Base-by-base conservation (phyloP, 37 sponge, comb jelly and placozoan genomes). In the Hexactinellida sp. region DNA sequence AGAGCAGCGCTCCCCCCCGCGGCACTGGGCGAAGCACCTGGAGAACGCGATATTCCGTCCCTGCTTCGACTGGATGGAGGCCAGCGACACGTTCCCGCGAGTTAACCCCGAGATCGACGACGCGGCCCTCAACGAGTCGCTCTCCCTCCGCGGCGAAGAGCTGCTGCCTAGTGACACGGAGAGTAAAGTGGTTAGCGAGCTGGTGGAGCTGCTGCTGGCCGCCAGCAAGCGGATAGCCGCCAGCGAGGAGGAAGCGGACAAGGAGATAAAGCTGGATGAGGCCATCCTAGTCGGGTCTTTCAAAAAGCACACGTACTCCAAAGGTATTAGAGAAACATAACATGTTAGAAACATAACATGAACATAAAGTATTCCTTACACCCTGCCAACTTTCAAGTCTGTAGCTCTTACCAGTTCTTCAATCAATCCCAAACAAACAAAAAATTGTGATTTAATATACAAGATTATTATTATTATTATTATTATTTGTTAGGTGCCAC, bases 21-120 rank as follows among this genome's bases (percentile, higher is more conserved):
- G 13, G 30, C 76, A 63, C 34, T 63, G 76, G 76, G 5, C 34
- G 28, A n/a, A 10, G 21, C 76, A 63, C 76, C 5, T 63, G 5
- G 76, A 63, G 34, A 63, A 63, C 13, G 76, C 76, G 28, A 63
- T 63, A 63, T 63, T 63, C 76, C 76, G 76, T 10, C 76, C 76
- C 13, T 63, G 76, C 76, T 63, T 63, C 34, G 76, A 63, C 34
- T 63, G 76, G 76, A 7, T 63, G 76, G 76, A 63, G 13, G 21
- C 28, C 34, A 63, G 32, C 76, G 76, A 63, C 3, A 23, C 76
- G 34, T 63, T 63, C 34, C 76, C 76, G 34, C 3, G 76, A 63
- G 76, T 63, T 3, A 63, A 63, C 34, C 76, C 76, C 3, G 76
- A 63, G 34, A 63, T 63, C 34, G 76, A 63, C 34, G 76, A 63